Conservation (phyloP, 2,113 vertebrate genomes). For the Antechinus stuartii region DNA sequence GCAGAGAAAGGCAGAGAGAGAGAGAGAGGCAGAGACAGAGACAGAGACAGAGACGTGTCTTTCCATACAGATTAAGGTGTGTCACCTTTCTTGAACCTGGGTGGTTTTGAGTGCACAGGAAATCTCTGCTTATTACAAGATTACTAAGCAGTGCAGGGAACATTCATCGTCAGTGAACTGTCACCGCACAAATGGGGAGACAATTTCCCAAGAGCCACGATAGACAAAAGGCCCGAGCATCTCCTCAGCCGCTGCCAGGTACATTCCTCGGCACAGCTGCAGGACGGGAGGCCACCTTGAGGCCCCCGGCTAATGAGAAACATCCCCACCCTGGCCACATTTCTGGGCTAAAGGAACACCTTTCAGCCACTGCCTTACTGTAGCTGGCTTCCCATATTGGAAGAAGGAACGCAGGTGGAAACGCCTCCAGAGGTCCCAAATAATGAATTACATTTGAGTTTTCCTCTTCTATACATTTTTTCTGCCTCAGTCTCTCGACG, state of each 20-base stretch:
- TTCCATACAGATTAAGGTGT: constrained; percentile 76
- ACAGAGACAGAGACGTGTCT: background rate
- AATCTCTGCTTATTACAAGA: constrained; percentile 79
- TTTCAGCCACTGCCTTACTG: constrained; percentile 5
- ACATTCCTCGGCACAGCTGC: constrained; percentile 80
- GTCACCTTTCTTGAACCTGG: constrained; percentile 75
- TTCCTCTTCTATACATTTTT: background rate
- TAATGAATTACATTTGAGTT: constrained; percentile 18
- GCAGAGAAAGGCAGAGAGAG: no score
- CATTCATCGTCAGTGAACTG: constrained; percentile 86
- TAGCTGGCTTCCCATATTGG: constrained; percentile 61
- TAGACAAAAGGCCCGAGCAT: constrained; percentile 69
- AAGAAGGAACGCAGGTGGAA: constrained; percentile 26
- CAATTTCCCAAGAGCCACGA: constrained; percentile 61
- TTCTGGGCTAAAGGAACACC: constrained; percentile 33
- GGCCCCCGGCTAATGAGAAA: constrained; percentile 21
- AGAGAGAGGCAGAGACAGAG: background rate
- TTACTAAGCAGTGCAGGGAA: constrained; percentile 76
- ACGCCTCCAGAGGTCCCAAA: background rate
- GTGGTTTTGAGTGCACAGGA: constrained; percentile 80
- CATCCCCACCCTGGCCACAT: constrained; percentile 16
- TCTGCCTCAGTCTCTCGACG: constrained; percentile 30
- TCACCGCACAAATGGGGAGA: constrained; percentile 80
- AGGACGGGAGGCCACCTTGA: constrained; percentile 55
- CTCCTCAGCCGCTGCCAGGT: constrained; percentile 77